phyloP scores from a whole-genome alignment of 2,888 invertebrate species.

The Atrina japonica region DNA sequence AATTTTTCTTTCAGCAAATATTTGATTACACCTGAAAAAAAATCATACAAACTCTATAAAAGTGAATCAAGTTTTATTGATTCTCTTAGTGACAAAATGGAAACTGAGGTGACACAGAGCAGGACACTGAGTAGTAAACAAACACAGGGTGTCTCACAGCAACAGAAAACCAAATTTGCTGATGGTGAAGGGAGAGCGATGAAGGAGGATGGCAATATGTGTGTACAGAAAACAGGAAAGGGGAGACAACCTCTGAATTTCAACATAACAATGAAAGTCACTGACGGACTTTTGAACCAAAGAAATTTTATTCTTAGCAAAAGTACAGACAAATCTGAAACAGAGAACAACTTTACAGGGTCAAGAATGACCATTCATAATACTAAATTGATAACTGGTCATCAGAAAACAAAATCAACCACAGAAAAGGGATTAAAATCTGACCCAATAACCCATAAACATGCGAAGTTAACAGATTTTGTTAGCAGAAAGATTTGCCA shows the following conservation, averaged over 20 bases:
- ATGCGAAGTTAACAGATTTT: not conserved
- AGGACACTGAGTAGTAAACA: too few species aligned
- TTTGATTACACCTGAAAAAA: conserved; percentile 13
- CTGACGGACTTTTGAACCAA: conserved; percentile 2
- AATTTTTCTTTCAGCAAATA: conserved; percentile 28
- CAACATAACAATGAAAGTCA: conserved; percentile 11
- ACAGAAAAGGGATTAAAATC: not conserved
- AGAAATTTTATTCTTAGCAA: not conserved
- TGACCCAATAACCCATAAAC: not conserved
- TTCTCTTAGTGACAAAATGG: too few species aligned
- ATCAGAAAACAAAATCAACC: not conserved
- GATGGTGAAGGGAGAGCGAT: too few species aligned
- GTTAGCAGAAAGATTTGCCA: not conserved
- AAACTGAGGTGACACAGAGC: too few species aligned
- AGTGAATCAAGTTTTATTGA: too few species aligned
- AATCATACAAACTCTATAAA: too few species aligned
- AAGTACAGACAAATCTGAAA: too few species aligned
- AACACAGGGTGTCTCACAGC: not conserved
- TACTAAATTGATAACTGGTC: not conserved
- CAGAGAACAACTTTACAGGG: too few species aligned
- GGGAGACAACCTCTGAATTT: not conserved
- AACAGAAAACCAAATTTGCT: too few species aligned
- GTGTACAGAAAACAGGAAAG: not conserved
- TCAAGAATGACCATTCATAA: not conserved
- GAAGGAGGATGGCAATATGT: not conserved